Percentiles rank a stretch among this genome's conserved stretches.
phyloP scores from a whole-genome alignment of 2,113 vertebrate genomes.

The Tenrec ecaudatus region DNA sequence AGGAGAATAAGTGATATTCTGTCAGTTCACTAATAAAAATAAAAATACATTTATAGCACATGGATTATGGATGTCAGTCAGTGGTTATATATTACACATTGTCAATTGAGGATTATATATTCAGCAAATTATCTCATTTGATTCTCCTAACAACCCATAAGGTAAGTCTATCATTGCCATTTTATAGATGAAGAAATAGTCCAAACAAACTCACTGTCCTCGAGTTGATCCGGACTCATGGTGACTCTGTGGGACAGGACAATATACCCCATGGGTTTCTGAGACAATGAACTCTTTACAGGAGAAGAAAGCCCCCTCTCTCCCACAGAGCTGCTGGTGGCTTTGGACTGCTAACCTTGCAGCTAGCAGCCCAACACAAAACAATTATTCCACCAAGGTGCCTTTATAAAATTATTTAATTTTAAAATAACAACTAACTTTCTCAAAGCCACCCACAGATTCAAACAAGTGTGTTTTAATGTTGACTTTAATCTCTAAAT shows the following conservation, averaged over 20 bases:
- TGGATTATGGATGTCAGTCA: too few relatives aligned
- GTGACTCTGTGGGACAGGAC: too few relatives aligned
- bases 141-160: not conserved
- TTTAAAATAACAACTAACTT: not conserved
- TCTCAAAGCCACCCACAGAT: not conserved
- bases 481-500: not conserved
- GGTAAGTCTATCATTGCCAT: not conserved
- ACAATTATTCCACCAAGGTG: too few relatives aligned
- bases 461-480: not conserved
- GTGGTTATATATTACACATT: not conserved
- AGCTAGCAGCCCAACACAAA: too few relatives aligned
- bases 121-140: not conserved
- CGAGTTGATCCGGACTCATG: too few relatives aligned
- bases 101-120: not conserved
- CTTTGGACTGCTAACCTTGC: too few relatives aligned
- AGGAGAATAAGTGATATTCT: not conserved
- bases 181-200: not conserved
- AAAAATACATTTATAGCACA: not conserved
- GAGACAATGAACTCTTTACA: too few relatives aligned
- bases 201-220: not conserved
- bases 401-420: not conserved
- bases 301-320: too few relatives aligned
- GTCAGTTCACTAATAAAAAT: not conserved
- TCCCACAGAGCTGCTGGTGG: too few relatives aligned
- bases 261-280: too few relatives aligned